These are phyloP conservation scores for Loxodonta africana DNA, from an alignment of 2,113 vertebrate species.

Conservation along the genomic window DNA sequence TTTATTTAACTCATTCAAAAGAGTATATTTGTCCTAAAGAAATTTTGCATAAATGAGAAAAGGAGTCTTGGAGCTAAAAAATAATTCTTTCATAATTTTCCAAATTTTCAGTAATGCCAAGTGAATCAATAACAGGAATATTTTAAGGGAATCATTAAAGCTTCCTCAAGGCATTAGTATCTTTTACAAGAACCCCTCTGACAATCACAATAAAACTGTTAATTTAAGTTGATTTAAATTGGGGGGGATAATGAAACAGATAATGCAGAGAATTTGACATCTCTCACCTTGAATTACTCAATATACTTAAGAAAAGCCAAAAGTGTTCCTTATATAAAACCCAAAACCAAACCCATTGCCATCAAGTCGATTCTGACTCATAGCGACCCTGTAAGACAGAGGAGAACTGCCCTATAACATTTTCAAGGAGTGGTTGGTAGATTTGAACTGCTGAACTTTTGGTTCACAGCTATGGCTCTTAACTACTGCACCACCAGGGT, in stretches of 20 bases:
- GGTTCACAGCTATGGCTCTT: no score
- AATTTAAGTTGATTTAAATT: not conserved
- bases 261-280: not conserved
- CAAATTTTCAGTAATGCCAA: not conserved
- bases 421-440: no score
- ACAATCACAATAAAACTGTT: not conserved
- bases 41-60: constrained; percentile 11
- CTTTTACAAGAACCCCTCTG: not conserved
- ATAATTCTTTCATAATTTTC: not conserved
- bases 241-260: constrained; percentile 6
- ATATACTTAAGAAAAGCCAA: not conserved
- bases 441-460: no score
- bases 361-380: no score
- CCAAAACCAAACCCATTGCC: no score
- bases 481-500: no score
- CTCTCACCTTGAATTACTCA: not conserved
- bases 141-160: not conserved
- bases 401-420: no score
- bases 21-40: not conserved
- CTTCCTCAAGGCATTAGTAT: not conserved
- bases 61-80: not conserved
- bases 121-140: not conserved
- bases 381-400: no score
- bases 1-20: not conserved
- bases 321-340: not conserved